These are phyloP conservation scores for Macrotis lagotis DNA, from an alignment of 2,113 vertebrate genomes.

Conservation along the genomic window DNA sequence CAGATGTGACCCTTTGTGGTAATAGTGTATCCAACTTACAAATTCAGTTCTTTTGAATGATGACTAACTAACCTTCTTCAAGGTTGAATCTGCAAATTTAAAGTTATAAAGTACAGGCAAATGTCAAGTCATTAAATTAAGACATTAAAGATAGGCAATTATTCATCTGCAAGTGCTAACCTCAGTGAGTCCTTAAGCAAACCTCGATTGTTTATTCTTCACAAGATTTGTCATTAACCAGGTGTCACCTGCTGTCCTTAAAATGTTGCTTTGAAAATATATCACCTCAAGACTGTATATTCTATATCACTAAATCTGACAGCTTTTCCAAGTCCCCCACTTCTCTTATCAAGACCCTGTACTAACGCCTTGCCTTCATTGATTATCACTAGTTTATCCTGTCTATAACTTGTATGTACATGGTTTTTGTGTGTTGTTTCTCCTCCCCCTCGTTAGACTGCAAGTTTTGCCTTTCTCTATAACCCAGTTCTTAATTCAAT, in stretches of 20 bases:
- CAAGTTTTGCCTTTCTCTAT: neutral
- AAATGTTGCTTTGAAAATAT: neutral
- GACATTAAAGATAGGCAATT: conserved; percentile 9
- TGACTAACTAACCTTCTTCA: neutral
- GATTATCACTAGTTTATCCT: neutral
- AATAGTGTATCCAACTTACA: neutral
- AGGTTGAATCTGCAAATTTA: neutral
- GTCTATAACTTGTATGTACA: neutral
- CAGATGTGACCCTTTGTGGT: neutral
- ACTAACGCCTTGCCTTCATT: neutral
- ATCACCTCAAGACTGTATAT: neutral
- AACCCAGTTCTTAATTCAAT: neutral
- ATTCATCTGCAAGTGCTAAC: conserved; percentile 6
- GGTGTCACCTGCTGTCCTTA: neutral
- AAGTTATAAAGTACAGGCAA: neutral
- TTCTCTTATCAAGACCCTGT: neutral
- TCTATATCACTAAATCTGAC: neutral
- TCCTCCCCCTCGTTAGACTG: neutral
- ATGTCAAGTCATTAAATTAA: conserved; percentile 15
- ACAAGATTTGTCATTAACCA: conserved; percentile 8
- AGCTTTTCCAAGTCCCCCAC: neutral
- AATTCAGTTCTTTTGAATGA: neutral
- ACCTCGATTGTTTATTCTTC: conserved; percentile 26
- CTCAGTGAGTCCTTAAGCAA: conserved; percentile 34
- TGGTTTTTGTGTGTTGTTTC: neutral